Evolutionary conservation across 2,113 vertebrate genomes (phyloP).

Genomic region (human): GRCh38 chr3:86194501-86195000

Average conservation of each 20-base stretch:
- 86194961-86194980: constrained; percentile 40
- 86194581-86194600: constrained; percentile 46
- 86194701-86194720: background rate
- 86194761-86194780: background rate
- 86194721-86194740: background rate
- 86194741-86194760: background rate
- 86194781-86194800: background rate
- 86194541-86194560: constrained; percentile 24
- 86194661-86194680: constrained; percentile 20
- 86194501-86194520: background rate
- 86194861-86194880: background rate
- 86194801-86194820: background rate
- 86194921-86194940: background rate
- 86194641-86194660: constrained; percentile 36
- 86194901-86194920: background rate
- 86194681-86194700: background rate
- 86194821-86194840: background rate
- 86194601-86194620: constrained; percentile 30
- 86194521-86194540: background rate
- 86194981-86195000: background rate
- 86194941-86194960: background rate
- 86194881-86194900: constrained; percentile 39
- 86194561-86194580: constrained; percentile 6
- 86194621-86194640: background rate
- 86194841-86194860: background rate